These are phyloP conservation scores for Asbolus verrucosus DNA, from an alignment of 1,140 invertebrate species.

Conservation along the genomic window DNA sequence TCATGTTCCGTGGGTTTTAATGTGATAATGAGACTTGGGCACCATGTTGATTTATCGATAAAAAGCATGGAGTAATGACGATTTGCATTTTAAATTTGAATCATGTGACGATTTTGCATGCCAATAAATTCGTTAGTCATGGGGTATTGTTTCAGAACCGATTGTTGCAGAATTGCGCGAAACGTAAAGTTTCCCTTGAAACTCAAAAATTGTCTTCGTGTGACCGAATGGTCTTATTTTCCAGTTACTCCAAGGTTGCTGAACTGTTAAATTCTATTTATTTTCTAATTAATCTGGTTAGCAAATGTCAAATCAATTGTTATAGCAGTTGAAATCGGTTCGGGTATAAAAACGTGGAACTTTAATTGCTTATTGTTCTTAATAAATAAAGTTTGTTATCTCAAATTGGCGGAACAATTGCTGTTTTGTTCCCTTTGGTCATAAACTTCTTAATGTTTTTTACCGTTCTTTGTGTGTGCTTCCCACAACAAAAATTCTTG, in stretches of 20 bases:
- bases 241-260: background rate
- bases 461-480: slow-evolving; percentile 33
- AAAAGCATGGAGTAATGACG: background rate
- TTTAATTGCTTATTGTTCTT: slow-evolving; percentile 45
- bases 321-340: slow-evolving; percentile 10
- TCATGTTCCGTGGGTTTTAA: background rate
- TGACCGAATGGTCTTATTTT: no score
- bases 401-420: slow-evolving; percentile 42
- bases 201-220: no score
- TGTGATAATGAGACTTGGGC: background rate
- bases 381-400: slow-evolving; percentile 43
- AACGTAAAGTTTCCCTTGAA: no score
- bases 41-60: background rate
- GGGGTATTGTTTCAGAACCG: background rate
- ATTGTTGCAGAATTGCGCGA: no score
- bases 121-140: background rate
- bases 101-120: background rate
- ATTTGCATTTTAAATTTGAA: background rate
- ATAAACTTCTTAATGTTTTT: slow-evolving; percentile 23
- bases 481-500: slow-evolving; percentile 17
- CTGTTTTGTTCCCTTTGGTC: slow-evolving; percentile 33
- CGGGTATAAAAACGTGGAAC: slow-evolving; percentile 19
- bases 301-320: slow-evolving; percentile 28
- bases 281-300: slow-evolving; percentile 20
- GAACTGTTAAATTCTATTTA: slow-evolving; percentile 3